Conservation (phyloP, 1,140 invertebrate genomes). For the Proales similis region DNA sequence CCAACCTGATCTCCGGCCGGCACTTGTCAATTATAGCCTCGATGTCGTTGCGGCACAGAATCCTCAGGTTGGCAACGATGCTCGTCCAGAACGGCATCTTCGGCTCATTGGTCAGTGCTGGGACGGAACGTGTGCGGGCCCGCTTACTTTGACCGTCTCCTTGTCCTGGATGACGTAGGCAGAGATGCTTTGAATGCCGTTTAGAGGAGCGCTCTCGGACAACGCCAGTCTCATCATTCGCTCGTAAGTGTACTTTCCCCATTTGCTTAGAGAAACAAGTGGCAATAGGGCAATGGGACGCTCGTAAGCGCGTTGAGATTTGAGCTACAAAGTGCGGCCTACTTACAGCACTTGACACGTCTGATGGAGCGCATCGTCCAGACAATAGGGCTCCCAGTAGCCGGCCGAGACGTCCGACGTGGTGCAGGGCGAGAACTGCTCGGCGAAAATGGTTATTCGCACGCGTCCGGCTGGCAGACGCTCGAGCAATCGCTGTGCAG, state of each 20-base stretch:
- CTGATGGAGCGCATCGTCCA: too few relatives aligned
- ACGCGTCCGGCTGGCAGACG: slow-evolving; percentile 62
- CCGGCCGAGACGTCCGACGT: slow-evolving; percentile 74
- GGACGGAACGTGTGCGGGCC: too few relatives aligned
- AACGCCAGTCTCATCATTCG: slow-evolving; percentile 65
- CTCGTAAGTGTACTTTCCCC: slow-evolving; percentile 69
- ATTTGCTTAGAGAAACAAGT: slow-evolving; percentile 58
- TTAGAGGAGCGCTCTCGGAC: slow-evolving; percentile 58
- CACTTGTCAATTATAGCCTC: too few relatives aligned
- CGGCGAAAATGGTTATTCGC: slow-evolving; percentile 71
- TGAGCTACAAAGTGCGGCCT: too few relatives aligned
- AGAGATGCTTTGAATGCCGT: slow-evolving; percentile 66
- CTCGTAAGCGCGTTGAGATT: too few relatives aligned
- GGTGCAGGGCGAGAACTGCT: slow-evolving; percentile 68
- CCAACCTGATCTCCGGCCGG: too few relatives aligned
- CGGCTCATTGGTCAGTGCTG: too few relatives aligned
- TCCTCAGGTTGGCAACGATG: slow-evolving; percentile 10
- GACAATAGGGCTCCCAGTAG: slow-evolving; percentile 60
- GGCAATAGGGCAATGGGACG: too few relatives aligned
- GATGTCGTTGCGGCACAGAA: slow-evolving; percentile 2
- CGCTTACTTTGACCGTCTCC: slow-evolving; percentile 26
- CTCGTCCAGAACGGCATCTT: slow-evolving; percentile 17
- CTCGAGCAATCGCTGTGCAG: slow-evolving; percentile 58
- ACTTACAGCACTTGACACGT: too few relatives aligned
- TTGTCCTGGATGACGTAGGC: slow-evolving; percentile 58